Evolutionary conservation across 2,113 vertebrate species (phyloP).

Genomic region (Orientallactaga bullata): DNA sequence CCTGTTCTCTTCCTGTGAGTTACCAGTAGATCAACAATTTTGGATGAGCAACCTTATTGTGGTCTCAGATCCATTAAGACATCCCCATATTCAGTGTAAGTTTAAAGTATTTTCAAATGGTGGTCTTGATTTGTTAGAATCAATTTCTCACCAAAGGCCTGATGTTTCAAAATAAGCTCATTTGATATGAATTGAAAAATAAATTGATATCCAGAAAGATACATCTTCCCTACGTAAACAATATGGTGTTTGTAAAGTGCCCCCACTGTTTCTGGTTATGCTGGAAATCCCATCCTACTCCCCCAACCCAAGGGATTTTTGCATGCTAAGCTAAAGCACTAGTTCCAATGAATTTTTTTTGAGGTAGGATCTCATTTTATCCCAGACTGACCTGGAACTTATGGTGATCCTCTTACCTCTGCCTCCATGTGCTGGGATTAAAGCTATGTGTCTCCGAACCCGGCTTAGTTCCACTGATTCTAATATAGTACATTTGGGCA

Average conservation of each 20-base stretch:
- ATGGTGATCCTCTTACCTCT: no score
- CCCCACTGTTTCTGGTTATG: neutral
- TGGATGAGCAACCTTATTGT: neutral
- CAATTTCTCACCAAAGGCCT: neutral
- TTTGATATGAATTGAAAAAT: slow-evolving; percentile 50
- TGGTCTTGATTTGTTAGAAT: slow-evolving; percentile 14
- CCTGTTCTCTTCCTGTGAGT: neutral
- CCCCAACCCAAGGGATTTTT: neutral
- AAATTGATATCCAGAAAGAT: neutral
- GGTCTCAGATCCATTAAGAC: neutral
- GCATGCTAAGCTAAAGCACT: neutral
- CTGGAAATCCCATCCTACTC: neutral
- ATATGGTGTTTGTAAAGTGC: neutral
- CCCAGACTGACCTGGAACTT: no score
- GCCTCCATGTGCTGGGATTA: no score
- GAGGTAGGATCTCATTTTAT: no score
- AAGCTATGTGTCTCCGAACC: no score
- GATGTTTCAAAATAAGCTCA: slow-evolving; percentile 30
- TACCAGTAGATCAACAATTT: neutral
- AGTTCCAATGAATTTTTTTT: neutral
- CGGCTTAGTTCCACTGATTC: no score
- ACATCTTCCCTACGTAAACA: neutral
- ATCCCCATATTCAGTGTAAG: neutral
- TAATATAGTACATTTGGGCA: neutral
- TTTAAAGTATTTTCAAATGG: slow-evolving; percentile 39